Evolutionary conservation across 2,888 invertebrate genomes (phyloP), one percentile per base, ranked within the genome.

Genomic region (Chromoteleia sp.): DNA sequence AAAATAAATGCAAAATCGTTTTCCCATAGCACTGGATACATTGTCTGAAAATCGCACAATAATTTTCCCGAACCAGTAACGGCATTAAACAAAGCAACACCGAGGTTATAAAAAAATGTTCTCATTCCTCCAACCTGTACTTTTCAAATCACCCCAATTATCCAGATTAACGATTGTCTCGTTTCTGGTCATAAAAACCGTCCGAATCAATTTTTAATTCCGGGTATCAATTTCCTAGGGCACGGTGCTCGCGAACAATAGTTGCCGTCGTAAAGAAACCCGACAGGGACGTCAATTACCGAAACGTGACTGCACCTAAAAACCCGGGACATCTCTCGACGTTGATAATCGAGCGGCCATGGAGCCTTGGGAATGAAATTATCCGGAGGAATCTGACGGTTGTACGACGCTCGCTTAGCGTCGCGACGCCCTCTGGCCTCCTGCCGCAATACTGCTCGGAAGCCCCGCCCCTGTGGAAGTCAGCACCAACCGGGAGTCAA

Each of bases 401-500:
- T 36, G 68, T 71, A 78, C 73, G 70, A 59, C 19, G 73, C 56
- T 73, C 82, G 83, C 84, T 83, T 81, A 85, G 89, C 89, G 87
- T 87, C 87, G 86, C 87, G 88, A 88, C 89, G 89, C 88, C 88
- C 86, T 82, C 82, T 81, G 86, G 86, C 86, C 84, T 78, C 61
- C 58, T 59, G 68, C 80, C 77, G 83, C 88, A 87, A 87, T 87
- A 88, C 15, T 10, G 50, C 65, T 65, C 78, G 58, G 78, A 78
- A 78, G 78, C 71, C 58, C 71, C 78, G 90, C 90, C 88, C 88
- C 90, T 89, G 90, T 90, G 87, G 87, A 87, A 88, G 87, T 87
- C 85, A 80, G 86, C 88, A 86, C 89, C 90, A 90, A 90, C 90
- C 90, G 90, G 88, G 86, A 88, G 85, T 86, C 83, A 74, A 86